phyloP scores from a whole-genome alignment of 2,113 vertebrate species.

The Columba livia region DNA sequence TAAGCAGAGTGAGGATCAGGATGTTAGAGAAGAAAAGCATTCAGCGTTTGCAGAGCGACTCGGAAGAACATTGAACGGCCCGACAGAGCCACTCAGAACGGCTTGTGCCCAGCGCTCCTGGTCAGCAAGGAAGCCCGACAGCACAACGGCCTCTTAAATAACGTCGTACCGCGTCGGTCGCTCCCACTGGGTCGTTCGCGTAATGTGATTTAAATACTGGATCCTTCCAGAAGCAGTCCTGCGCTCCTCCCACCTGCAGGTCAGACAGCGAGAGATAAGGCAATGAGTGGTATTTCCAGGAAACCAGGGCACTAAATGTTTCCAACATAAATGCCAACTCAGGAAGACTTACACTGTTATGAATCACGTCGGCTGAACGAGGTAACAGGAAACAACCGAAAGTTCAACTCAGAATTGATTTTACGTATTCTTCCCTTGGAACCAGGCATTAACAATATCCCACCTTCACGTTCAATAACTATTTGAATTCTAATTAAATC shows the following conservation, averaged over 20 bases:
- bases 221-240: conserved; percentile 93
- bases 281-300: conserved; percentile 49
- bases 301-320: conserved; percentile 57
- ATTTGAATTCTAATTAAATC: background rate
- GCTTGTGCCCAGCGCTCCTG: background rate
- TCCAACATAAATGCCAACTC: conserved; percentile 53
- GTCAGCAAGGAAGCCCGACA: background rate
- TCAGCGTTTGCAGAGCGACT: background rate
- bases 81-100: background rate
- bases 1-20: background rate
- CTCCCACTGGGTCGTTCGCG: conserved; percentile 94
- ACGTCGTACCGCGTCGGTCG: conserved; percentile 87
- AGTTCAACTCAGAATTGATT: conserved; percentile 17
- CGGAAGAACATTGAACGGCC: background rate
- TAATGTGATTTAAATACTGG: conserved; percentile 96
- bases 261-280: conserved; percentile 65
- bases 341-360: conserved; percentile 45
- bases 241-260: conserved; percentile 92
- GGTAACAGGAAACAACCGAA: conserved; percentile 46
- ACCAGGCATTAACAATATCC: background rate
- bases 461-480: background rate
- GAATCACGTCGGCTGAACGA: conserved; percentile 39
- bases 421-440: background rate
- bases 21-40: background rate
- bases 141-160: fast-evolving